Base-by-base conservation (phyloP, 1,140 invertebrate genomes). In the Drosophila willistoni region DNA sequence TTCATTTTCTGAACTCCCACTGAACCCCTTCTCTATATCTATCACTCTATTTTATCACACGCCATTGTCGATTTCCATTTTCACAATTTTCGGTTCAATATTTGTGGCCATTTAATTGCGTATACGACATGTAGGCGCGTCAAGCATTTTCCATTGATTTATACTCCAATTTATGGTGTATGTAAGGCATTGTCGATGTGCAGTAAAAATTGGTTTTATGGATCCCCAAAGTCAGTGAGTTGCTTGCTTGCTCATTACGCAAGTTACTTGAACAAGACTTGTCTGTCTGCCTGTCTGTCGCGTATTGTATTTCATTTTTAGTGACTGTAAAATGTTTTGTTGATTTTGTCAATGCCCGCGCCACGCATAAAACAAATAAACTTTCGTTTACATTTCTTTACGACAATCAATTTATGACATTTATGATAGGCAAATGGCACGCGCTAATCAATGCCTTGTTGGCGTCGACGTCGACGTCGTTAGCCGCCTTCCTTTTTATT, bases 401-500 rank as follows among this genome's bases (percentile, higher is more conserved):
- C 65, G 74, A 64, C 70, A 79, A 72, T 67, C 79, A 83, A 89
- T 86, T 83, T 80, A 89, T 83, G 79, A 68, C 68, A 82, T 82
- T 87, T 73, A 77, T 83, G 72, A 89, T 86, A 89, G 83, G 70
- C 84, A 89, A 86, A 86, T 86, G 84, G 62, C 83, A 89, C 70
- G 83, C 76, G 76, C 79, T 86, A 86, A 86, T 86, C 84, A 89
- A 87, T 86, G 76, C 61, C 79, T 69, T 55, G 67, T 86, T 54
- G 41, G 56, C 73, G 70, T 61, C 22, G 47, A 10, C 67, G 29
- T 29, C 29, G 29, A 5, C 29, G 29, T 29, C 29, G 29, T 29
- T 29, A 29, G 29, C 29, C 29, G 5, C 10, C n/a, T 17, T 6
- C 14, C 4, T 25, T 3, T 3, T 25, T 2, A 0, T 3, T 25